A percentile compares a stretch with the other conserved stretches of the same genome.
Evolutionary conservation across 2,888 invertebrate species (phyloP).

Genomic region (Agonopterix subpropinquella): DNA sequence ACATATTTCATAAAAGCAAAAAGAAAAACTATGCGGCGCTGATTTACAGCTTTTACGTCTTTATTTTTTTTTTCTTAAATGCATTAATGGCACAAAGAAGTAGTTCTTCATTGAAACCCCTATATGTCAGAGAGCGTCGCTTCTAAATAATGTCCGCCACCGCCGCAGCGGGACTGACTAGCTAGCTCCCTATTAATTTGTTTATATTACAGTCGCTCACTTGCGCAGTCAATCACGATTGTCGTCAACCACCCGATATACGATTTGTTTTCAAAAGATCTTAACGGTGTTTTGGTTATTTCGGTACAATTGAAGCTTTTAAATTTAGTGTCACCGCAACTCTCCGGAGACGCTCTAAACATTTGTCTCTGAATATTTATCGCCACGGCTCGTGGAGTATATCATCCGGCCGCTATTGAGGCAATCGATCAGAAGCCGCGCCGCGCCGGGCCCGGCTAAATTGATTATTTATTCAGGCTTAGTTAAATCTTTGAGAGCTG

Average conservation of each 20-base stretch:
- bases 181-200: slow-evolving; percentile 70
- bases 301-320: slow-evolving; percentile 74
- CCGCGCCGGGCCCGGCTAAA: slow-evolving; percentile 59
- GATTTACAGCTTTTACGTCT: slow-evolving; percentile 48
- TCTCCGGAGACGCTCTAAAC: slow-evolving; percentile 69
- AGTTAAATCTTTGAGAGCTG: slow-evolving; percentile 62
- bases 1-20: slow-evolving; percentile 45
- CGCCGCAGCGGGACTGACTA: slow-evolving; percentile 37
- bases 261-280: slow-evolving; percentile 75
- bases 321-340: slow-evolving; percentile 74
- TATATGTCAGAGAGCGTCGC: slow-evolving; percentile 9
- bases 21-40: slow-evolving; percentile 29
- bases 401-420: slow-evolving; percentile 71
- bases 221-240: slow-evolving; percentile 74
- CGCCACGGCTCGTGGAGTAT: slow-evolving; percentile 63
- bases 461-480: slow-evolving; percentile 72
- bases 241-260: slow-evolving; percentile 70
- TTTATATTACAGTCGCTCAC: slow-evolving; percentile 73
- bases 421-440: slow-evolving; percentile 71
- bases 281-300: slow-evolving; percentile 74
- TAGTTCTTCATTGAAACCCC: slow-evolving; percentile 37
- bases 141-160: slow-evolving; percentile 42
- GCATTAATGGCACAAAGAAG: slow-evolving; percentile 42
- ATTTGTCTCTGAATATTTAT: slow-evolving; percentile 75
- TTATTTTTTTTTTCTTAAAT: slow-evolving; percentile 52